Evolutionary conservation across 2,113 vertebrate genomes (phyloP).

Genomic region (Pelecanus crispus): DNA sequence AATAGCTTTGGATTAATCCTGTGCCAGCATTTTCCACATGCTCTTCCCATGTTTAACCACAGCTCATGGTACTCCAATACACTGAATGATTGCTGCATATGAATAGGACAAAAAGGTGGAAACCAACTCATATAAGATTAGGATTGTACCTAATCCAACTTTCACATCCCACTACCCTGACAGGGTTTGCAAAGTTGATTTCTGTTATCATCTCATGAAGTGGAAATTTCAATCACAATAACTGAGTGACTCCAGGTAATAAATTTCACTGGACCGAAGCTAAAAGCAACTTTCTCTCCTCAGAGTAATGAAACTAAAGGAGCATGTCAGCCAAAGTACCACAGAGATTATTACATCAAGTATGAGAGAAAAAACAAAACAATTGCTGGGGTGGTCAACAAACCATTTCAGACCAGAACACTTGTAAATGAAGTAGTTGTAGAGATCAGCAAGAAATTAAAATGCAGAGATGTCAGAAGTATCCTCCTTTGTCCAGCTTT

Average conservation of each 20-base stretch:
- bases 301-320: neutral
- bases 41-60: neutral
- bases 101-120: neutral
- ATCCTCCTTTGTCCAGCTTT: neutral
- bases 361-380: neutral
- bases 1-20: neutral
- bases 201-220: neutral
- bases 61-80: neutral
- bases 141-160: neutral
- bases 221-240: slow-evolving; percentile 41
- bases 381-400: neutral
- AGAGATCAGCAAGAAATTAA: neutral
- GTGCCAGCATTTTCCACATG: neutral
- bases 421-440: neutral
- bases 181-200: neutral
- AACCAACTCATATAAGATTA: neutral
- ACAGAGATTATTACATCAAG: neutral
- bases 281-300: slow-evolving; percentile 14
- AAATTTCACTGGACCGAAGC: neutral
- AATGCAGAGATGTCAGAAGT: neutral
- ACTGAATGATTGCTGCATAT: neutral
- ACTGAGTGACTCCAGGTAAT: neutral
- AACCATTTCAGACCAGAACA: neutral
- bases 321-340: neutral
- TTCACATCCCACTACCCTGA: neutral